Base-by-base conservation (phyloP, 2,797 vertebrate genomes). In the Aratinga solstitialis region DNA sequence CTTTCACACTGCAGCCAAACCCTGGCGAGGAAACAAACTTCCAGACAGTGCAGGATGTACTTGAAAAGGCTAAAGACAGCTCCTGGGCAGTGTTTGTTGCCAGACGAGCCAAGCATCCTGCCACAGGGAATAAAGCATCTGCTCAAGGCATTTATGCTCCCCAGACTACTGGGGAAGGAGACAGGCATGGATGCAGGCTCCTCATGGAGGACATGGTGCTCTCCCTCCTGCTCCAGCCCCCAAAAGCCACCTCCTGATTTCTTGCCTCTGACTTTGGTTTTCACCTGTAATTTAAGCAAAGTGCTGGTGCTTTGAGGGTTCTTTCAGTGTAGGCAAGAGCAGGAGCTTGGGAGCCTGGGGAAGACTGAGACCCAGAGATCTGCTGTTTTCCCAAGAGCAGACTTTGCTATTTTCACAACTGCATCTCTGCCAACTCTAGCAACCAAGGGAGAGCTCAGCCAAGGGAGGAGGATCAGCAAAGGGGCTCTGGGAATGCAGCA, bases 181-280 rank as follows among this genome's bases (percentile, higher is more conserved):
- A 12, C 38, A 50, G 68, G 68, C 30, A 11, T 1, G 3, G 8
- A 10, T 11, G 30, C 3, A 11, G 43, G 7, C 1, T 20, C n/a
- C 53, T 26, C 29, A 0, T 2, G 23, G 34, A n/a, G n/a, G 30
- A 22, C 58, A 16, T 0, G 0, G 23, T 9, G 17, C 7, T 0
- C 0, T 30, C 26, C 36, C 14, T 73, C 50, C 50, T 71, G 12
- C 59, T 51, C 67, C 6, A 47, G 26, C 63, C 29, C 23, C 50
- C 36, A 10, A n/a, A 30, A 67, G 27, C 34, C 67, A 17, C 20
- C 26, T 58, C 19, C 47, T 34, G 66, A 3, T 4, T 34, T 50
- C n/a, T 15, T 38, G 20, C 45, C 69, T 45, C 58, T 36, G 51
- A 2, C 42, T 30, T 34, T 22, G 51, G 7, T n/a, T 54, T 9